Evolutionary conservation across 2,888 invertebrate genomes (phyloP).

Genomic region (Monochamus alternatus): DNA sequence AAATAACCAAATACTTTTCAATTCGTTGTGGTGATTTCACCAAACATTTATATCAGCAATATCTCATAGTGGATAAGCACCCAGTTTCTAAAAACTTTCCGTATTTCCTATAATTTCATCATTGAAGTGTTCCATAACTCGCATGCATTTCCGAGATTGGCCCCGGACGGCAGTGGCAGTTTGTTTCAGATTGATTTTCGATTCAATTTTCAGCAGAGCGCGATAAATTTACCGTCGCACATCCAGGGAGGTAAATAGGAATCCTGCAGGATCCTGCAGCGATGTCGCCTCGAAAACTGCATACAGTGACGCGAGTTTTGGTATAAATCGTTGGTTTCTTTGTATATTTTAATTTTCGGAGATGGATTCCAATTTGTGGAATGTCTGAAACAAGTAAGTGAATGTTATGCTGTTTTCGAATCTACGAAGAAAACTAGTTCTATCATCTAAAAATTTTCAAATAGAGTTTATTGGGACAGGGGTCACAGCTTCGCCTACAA

Average conservation of each 20-base stretch:
- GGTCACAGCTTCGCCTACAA: too few relatives aligned
- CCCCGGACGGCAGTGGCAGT: slow-evolving; percentile 50
- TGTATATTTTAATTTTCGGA: slow-evolving; percentile 21
- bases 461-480: too few relatives aligned
- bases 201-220: slow-evolving; percentile 63
- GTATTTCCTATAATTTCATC: slow-evolving; percentile 67
- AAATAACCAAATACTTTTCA: too few relatives aligned
- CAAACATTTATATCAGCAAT: too few relatives aligned
- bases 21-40: too few relatives aligned
- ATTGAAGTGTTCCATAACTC: slow-evolving; percentile 66
- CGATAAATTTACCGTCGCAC: slow-evolving; percentile 53
- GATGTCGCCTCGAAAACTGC: slow-evolving; percentile 44
- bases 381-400: not conserved
- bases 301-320: slow-evolving; percentile 33
- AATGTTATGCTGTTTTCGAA: not conserved
- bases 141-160: slow-evolving; percentile 63
- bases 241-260: slow-evolving; percentile 33
- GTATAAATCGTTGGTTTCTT: not conserved
- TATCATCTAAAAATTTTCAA: not conserved
- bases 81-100: slow-evolving; percentile 54
- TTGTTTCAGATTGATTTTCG: slow-evolving; percentile 66
- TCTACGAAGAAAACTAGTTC: not conserved
- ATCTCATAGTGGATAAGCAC: too few relatives aligned
- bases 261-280: slow-evolving; percentile 14
- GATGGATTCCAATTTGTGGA: slow-evolving; percentile 20